Base-by-base conservation (phyloP, 2,113 vertebrate species). In the Ciconia stormi region DNA sequence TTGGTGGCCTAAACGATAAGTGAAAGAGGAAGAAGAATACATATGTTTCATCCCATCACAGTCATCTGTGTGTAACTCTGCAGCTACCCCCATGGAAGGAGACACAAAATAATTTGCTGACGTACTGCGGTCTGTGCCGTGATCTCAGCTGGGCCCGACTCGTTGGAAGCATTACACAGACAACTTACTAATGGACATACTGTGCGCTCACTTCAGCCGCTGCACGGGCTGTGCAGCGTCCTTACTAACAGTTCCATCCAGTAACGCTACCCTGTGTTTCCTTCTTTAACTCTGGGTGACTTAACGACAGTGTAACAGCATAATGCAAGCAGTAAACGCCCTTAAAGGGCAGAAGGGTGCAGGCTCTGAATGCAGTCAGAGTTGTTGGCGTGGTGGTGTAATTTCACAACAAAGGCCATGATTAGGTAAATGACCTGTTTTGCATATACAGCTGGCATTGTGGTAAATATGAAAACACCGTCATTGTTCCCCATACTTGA, bases 321-420 rank as follows among this genome's bases (percentile, higher is more conserved):
- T 19, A 46, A 29, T 2, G 0, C 52, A 46, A 25, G 7, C 46
- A 27, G 49, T 16, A 9, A 50, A 9, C 2, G 4, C 50, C 86
- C 80, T 26, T 6, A 2, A 2, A 56, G 36, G 52, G 11, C 14
- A 30, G 36, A 27, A 27, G 29, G 22, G 2, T 2, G 17, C 59
- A 13, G 59, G 29, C 74, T 16, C 36, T 16, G 27, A 20, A 1
- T 3, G 9, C 18, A 19, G 42, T 7, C 38, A 27, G 46, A 56
- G 26, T 40, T 62, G 56, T 3, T 61, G 82, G 40, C 0, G 0
- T 1, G 6, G 42, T 7, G 49, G 6, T 38, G 8, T 4, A 20
- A 55, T 5, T 25, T 18, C 42, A 44, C 6, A 7, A 56, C 50
- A n/a, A 38, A 62, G 30, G 55, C 27, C 22, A 9, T 1, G 22